Percentiles rank a stretch among this genome's conserved stretches.
Conservation (phyloP, 2,797 vertebrate genomes). For the Microchirus variegatus region DNA sequence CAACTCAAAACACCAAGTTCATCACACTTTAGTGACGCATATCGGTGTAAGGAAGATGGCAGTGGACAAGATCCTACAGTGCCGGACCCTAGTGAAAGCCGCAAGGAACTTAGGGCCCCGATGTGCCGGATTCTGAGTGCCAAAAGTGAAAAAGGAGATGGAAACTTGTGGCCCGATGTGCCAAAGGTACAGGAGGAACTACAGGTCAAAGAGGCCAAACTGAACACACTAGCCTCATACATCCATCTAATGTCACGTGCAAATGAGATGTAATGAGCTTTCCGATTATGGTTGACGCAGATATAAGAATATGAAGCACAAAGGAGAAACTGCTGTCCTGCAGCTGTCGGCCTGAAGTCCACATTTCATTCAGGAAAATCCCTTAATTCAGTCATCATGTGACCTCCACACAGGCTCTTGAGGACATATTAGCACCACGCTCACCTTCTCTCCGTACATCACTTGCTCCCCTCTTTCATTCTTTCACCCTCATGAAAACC, state of each 20-base stretch:
- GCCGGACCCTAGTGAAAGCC: no score
- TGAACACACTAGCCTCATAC: neutral
- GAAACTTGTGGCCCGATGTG: no score
- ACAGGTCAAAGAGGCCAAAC: no score
- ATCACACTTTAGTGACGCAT: no score
- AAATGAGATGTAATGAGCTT: constrained; percentile 1
- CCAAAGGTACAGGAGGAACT: no score
- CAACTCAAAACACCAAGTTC: no score
- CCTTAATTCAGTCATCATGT: neutral
- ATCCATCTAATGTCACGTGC: constrained; percentile 11
- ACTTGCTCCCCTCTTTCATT: constrained; percentile 12
- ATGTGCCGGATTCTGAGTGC: no score
- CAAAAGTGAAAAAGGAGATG: no score
- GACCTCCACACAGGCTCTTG: neutral
- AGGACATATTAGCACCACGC: neutral
- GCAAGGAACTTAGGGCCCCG: no score
- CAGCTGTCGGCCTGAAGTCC: constrained; percentile 19
- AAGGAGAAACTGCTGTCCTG: constrained; percentile 29
- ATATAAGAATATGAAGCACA: constrained; percentile 14
- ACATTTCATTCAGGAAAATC: constrained; percentile 9
- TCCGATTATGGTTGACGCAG: constrained; percentile 4
- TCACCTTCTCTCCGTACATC: neutral
- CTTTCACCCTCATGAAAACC: constrained; percentile 6
- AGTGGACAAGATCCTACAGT: no score
- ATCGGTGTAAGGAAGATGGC: no score